phyloP scores from a whole-genome alignment of 1,140 invertebrate species.

The Drosophila teissieri region DNA sequence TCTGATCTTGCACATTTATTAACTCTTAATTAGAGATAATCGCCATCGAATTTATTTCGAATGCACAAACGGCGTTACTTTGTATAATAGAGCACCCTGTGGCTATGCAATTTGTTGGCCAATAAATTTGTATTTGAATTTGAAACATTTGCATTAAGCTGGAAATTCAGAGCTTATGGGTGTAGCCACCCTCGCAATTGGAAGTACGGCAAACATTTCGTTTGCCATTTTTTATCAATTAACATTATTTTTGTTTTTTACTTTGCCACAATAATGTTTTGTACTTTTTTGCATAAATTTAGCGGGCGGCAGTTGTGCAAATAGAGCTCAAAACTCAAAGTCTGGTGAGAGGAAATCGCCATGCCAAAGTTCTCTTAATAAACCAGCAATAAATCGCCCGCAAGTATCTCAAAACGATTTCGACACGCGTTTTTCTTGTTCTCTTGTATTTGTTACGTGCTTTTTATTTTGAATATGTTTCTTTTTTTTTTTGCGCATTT shows the following conservation, averaged over 20 bases:
- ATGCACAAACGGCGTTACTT: conserved; percentile 36
- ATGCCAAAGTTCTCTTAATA: conserved; percentile 48
- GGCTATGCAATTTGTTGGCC: conserved; percentile 45
- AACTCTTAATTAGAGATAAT: conserved; percentile 55
- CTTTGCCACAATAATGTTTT: conserved; percentile 42
- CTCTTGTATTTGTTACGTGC: conserved; percentile 15
- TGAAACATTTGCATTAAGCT: conserved; percentile 34
- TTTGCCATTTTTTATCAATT: conserved; percentile 63
- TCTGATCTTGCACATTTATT: conserved; percentile 39
- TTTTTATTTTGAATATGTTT: conserved; percentile 1
- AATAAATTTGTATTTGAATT: conserved; percentile 32
- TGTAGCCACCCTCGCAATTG: conserved; percentile 38
- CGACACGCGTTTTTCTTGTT: conserved; percentile 67
- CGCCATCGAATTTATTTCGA: conserved; percentile 29
- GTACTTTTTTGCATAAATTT: conserved; percentile 50
- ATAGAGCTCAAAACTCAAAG: conserved; percentile 37
- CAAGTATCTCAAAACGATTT: conserved; percentile 63
- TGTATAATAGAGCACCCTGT: conserved; percentile 43
- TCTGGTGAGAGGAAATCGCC: conserved; percentile 31
- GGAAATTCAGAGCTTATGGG: conserved; percentile 1
- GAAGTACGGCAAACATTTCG: conserved; percentile 50
- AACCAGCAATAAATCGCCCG: conserved; percentile 52
- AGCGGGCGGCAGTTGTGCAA: conserved; percentile 68
- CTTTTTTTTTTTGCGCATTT: conserved; percentile 50
- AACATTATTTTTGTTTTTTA: conserved; percentile 23